phyloP scores from a whole-genome alignment of 2,797 vertebrate species.

The Pipistrellus nathusii region DNA sequence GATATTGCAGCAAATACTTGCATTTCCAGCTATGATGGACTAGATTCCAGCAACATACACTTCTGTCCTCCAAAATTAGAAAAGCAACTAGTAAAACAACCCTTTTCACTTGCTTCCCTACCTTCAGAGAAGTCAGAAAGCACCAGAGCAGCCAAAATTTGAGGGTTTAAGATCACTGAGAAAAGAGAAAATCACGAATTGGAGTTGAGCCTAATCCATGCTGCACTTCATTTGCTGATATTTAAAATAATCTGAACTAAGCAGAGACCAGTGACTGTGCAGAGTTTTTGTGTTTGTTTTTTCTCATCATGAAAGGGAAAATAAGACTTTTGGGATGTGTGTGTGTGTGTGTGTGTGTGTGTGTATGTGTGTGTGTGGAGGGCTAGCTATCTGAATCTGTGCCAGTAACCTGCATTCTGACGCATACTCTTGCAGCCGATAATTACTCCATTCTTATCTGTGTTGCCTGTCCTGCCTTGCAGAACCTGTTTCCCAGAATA shows the following conservation, averaged over 20 bases:
- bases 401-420: too few relatives aligned
- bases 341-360: too few relatives aligned
- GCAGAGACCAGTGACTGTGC: background rate
- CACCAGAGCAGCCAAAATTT: background rate
- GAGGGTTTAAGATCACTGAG: background rate
- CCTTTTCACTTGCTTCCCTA: background rate
- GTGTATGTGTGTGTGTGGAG: too few relatives aligned
- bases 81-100: background rate
- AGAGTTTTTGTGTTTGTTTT: background rate
- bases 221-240: background rate
- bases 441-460: too few relatives aligned
- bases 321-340: too few relatives aligned
- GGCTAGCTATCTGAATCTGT: too few relatives aligned
- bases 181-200: background rate
- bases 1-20: background rate
- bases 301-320: too few relatives aligned
- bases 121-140: background rate
- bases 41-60: background rate
- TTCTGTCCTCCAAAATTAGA: background rate
- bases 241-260: background rate
- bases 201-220: background rate
- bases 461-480: too few relatives aligned
- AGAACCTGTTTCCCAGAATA: too few relatives aligned
- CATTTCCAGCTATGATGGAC: background rate
- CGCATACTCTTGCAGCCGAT: too few relatives aligned